Conservation (phyloP, 1,140 invertebrate genomes). For the Lasioglossum baleicum region DNA sequence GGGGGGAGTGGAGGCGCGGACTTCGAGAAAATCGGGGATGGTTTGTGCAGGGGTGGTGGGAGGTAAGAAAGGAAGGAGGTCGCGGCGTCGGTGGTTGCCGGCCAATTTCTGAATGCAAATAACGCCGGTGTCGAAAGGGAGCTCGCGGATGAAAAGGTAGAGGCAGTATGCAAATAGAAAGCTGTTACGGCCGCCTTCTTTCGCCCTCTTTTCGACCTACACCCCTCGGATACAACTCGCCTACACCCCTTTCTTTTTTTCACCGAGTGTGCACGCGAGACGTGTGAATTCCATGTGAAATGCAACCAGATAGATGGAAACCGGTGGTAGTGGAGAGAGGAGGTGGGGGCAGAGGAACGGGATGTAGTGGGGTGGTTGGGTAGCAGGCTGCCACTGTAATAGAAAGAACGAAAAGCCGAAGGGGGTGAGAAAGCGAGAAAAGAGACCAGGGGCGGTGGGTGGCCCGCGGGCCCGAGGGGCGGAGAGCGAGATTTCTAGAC, state of each 20-base stretch:
- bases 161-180: conserved; percentile 80
- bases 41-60: not conserved
- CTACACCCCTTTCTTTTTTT: conserved; percentile 60
- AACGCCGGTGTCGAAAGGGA: conserved; percentile 75
- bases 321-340: not conserved
- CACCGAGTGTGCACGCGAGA: conserved; percentile 63
- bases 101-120: conserved; percentile 81
- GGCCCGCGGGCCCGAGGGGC: too few species aligned
- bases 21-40: not conserved
- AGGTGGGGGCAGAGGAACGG: not conserved
- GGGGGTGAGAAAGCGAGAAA: too few species aligned
- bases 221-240: conserved; percentile 57
- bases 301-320: conserved; percentile 48
- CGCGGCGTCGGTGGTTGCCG: conserved; percentile 68
- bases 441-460: not conserved
- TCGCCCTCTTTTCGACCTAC: conserved; percentile 62
- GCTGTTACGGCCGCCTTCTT: conserved; percentile 74
- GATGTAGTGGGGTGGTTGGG: not conserved
- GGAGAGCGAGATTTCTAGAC: conserved; percentile 19
- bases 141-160: conserved; percentile 59
- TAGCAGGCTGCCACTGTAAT: too few species aligned
- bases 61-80: conserved; percentile 53
- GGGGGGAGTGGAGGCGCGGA: too few species aligned
- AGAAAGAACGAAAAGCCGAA: not conserved
- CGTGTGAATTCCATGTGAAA: conserved; percentile 68